These are phyloP conservation scores for Lithophane socia DNA, from an alignment of 2,888 invertebrate species.

Conservation along the genomic window DNA sequence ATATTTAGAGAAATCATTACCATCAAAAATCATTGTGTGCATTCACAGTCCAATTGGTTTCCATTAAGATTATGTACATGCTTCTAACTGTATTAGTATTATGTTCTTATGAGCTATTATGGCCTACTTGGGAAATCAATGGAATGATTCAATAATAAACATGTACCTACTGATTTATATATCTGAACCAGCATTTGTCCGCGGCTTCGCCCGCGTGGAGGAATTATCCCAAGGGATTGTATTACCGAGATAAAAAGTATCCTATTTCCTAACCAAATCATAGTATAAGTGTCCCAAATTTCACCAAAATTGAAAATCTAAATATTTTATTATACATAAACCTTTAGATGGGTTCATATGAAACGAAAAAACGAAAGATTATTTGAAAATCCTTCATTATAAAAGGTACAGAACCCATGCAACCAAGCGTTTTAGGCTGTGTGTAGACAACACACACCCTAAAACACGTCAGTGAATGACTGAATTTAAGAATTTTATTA, in stretches of 20 bases:
- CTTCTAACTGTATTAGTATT: conserved; percentile 48
- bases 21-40: conserved; percentile 42
- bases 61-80: conserved; percentile 43
- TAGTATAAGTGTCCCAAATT: background rate
- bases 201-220: background rate
- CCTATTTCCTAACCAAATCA: background rate
- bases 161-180: conserved; percentile 13
- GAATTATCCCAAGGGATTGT: background rate
- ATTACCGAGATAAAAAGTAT: background rate
- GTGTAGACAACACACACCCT: background rate
- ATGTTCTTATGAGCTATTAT: conserved; percentile 32
- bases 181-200: background rate
- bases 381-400: background rate
- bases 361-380: background rate
- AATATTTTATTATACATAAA: too few species aligned
- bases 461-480: background rate
- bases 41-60: conserved; percentile 55
- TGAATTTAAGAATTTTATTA: background rate
- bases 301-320: too few species aligned
- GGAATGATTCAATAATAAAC: conserved; percentile 37
- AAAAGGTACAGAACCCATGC: background rate
- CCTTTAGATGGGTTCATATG: too few species aligned
- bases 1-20: conserved; percentile 24
- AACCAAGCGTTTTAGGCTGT: background rate
- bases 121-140: conserved; percentile 60